Conservation (phyloP, 2,888 invertebrate species). For the Cosmopolites sordidus region DNA sequence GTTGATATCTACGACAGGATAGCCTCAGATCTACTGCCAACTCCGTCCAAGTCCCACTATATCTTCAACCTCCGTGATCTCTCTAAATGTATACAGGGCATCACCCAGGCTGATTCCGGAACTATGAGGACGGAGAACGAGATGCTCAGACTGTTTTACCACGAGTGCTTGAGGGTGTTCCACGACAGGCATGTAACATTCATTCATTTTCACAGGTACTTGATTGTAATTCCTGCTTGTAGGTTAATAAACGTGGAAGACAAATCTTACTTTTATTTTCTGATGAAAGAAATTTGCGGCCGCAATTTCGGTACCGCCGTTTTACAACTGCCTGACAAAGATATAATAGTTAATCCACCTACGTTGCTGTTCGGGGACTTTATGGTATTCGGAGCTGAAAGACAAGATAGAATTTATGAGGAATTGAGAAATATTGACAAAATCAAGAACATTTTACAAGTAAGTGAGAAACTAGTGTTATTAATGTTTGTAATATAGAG, state of each 20-base stretch:
- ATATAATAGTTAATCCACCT: conserved; percentile 59
- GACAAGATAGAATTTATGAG: conserved; percentile 72
- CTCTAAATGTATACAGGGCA: conserved; percentile 87
- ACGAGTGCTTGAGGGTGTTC: conserved; percentile 87
- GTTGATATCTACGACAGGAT: conserved; percentile 81
- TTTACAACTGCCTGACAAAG: conserved; percentile 56
- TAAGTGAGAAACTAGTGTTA: no score
- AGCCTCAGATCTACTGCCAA: conserved; percentile 76
- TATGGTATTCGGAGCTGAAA: conserved; percentile 67
- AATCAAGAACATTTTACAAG: conserved; percentile 66
- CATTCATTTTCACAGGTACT: no score
- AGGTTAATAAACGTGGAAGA: conserved; percentile 79
- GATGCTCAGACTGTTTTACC: conserved; percentile 79
- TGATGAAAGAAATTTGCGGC: conserved; percentile 64
- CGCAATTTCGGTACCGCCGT: conserved; percentile 61
- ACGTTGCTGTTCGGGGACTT: conserved; percentile 77
- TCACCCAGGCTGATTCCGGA: conserved; percentile 74
- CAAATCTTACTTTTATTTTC: conserved; percentile 70
- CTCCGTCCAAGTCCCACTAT: conserved; percentile 89
- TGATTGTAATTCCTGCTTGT: no score
- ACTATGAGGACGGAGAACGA: conserved; percentile 62
- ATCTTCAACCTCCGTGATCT: conserved; percentile 88
- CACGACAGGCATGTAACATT: conserved; percentile 57
- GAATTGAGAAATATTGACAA: conserved; percentile 73
- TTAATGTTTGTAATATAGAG: no score